These are phyloP conservation scores for Petroica traversi DNA, from an alignment of 2,113 vertebrate genomes.

Conservation along the genomic window DNA sequence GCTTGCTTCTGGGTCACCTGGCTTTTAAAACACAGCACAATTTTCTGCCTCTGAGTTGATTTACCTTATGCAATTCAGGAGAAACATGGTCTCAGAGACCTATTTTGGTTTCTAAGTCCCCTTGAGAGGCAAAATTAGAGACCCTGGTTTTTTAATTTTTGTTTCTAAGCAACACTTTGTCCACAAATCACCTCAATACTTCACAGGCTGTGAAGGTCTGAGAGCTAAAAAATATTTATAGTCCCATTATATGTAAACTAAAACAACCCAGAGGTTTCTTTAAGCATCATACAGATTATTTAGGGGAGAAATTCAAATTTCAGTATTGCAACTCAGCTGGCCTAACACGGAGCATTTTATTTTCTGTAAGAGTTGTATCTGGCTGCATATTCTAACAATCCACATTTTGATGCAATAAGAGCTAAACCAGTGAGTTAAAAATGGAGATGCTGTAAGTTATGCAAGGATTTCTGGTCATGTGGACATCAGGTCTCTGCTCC, in stretches of 20 bases:
- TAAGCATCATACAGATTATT: background rate
- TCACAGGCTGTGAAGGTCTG: background rate
- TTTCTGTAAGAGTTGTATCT: background rate
- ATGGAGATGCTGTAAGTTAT: background rate
- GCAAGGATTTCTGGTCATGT: background rate
- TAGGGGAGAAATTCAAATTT: background rate
- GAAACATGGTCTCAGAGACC: background rate
- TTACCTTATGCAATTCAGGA: background rate
- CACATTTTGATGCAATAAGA: background rate
- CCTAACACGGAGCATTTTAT: background rate
- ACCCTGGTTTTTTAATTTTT: background rate
- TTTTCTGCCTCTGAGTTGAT: background rate
- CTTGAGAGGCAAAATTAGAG: background rate
- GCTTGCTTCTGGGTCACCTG: fast-evolving
- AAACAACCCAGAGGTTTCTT: background rate
- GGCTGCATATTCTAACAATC: background rate
- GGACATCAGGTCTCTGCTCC: background rate
- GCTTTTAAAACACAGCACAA: background rate
- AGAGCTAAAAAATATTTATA: background rate
- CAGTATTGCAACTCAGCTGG: background rate
- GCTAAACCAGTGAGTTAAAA: background rate
- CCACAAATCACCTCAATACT: background rate
- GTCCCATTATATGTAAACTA: background rate
- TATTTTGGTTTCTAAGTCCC: background rate
- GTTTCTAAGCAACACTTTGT: background rate